These are phyloP conservation scores for Vanessa cardui DNA, from an alignment of 2,888 invertebrate genomes.

Conservation along the genomic window DNA sequence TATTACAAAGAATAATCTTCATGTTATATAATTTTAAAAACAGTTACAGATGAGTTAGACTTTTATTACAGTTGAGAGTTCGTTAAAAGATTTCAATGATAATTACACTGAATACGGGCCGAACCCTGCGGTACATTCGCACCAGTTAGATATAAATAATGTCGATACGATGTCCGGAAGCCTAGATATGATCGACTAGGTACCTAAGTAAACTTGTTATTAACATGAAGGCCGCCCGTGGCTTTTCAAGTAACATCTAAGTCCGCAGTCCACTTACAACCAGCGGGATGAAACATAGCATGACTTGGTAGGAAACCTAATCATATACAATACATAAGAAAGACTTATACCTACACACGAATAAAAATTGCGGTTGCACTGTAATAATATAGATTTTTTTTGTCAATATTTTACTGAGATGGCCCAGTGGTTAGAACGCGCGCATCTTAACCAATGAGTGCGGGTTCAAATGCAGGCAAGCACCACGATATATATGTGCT, in stretches of 20 bases:
- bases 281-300: neutral
- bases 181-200: slow-evolving; percentile 5
- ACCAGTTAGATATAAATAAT: neutral
- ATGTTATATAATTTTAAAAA: no score
- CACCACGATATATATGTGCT: no score
- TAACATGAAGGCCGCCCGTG: slow-evolving; percentile 4
- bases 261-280: slow-evolving; percentile 2
- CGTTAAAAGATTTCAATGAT: neutral
- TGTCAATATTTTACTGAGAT: no score
- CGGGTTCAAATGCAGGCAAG: no score
- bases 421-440: no score
- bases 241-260: neutral
- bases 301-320: neutral
- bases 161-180: slow-evolving; percentile 7
- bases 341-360: no score
- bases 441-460: no score
- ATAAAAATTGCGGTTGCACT: no score
- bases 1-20: no score
- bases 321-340: neutral
- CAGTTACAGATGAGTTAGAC: no score
- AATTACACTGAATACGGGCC: neutral
- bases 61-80: neutral
- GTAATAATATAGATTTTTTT: no score
- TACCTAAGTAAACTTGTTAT: slow-evolving; percentile 5
- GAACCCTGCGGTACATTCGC: neutral